These are phyloP conservation scores for cattle (Bos taurus) DNA, from an alignment of 2,113 vertebrate species.

Conservation along the genomic window ARS-UCD2.0 NC_037331.1:80256501-80257000, in stretches of 20 bases:
- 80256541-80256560: not conserved
- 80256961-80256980: not conserved
- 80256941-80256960: constrained; percentile 27
- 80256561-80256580: not conserved
- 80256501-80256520: not conserved
- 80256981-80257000: constrained; percentile 33
- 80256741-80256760: constrained; percentile 67
- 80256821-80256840: constrained; percentile 57
- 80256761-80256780: constrained; percentile 63
- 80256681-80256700: constrained; percentile 27
- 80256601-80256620: constrained; percentile 8
- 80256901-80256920: constrained; percentile 67
- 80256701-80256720: constrained; percentile 31
- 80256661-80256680: not conserved
- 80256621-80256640: constrained; percentile 24
- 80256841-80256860: constrained; percentile 68
- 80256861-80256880: constrained; percentile 69
- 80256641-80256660: not conserved
- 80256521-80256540: not conserved
- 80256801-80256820: constrained; percentile 45
- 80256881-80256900: constrained; percentile 64
- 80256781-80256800: constrained; percentile 53
- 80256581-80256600: not conserved
- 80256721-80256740: constrained; percentile 53
- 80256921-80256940: constrained; percentile 34